Base-by-base conservation (phyloP, 1,140 invertebrate genomes). In the Platyura marginata region DNA sequence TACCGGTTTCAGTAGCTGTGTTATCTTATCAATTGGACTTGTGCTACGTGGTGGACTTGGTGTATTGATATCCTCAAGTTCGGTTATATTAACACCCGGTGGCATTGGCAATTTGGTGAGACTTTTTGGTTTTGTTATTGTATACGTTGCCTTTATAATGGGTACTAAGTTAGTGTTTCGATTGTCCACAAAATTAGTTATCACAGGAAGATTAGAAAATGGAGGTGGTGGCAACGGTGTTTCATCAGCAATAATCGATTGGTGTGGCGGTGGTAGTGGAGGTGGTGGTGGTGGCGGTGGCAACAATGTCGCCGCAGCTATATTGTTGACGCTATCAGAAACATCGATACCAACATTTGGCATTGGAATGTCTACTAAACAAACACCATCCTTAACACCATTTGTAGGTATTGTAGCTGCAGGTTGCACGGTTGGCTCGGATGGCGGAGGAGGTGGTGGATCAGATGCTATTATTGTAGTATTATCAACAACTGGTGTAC, bases 41-140 rank as follows among this genome's bases (percentile, higher is more conserved):
- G 16, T 32, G 1, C 11, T 22, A 13, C 21, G 46, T n/a, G 63
- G 57, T 9, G 60, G 51, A 43, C 57, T 60, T 4, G 52, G 54
- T 50, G 56, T 53, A 44, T 54, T 32, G 39, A 45, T 51, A 36
- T 49, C 51, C 9, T 48, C 56, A 38, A 60, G 47, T 45, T 86
- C 82, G 45, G 77, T 77, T 16, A 77, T 74, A 64, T 80, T 74
- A 40, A 83, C 84, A 13, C 82, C 83, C n/a, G 84, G 84, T 23
- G 84, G 84, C 68, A 89, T 70, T 3, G 84, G 85, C 46, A 89
- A 56, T 44, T 75, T 77, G 3, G 79, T 78, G 18, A 85, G 61
- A 49, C 70, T 76, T 48, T 73, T 75, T n/a, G 70, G 72, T 48
- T 72, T 74, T 16, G 22, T 23, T 37, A 37, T 15, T 16, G 35